phyloP scores from a whole-genome alignment of 2,888 invertebrate species.

The Hirtodrosophila histrioides region DNA sequence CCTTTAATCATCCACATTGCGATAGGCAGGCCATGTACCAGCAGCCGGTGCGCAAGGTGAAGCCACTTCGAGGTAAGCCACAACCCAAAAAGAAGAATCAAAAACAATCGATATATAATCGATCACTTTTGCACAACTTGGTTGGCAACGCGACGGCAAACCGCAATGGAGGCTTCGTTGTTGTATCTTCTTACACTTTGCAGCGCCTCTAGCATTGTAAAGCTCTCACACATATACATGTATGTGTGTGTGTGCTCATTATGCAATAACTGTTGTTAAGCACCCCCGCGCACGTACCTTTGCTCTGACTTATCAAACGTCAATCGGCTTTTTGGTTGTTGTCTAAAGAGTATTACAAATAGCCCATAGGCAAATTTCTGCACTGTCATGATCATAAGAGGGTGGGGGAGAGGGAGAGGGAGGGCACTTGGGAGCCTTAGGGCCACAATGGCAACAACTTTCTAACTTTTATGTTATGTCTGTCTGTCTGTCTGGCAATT shows the following conservation, averaged over 20 bases:
- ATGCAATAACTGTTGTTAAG: constrained; percentile 42
- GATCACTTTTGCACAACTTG: neutral
- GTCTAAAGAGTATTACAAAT: constrained; percentile 16
- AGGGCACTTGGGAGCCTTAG: constrained; percentile 6
- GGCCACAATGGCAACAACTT: constrained; percentile 32
- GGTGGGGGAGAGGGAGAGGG: neutral
- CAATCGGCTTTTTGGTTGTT: constrained; percentile 29
- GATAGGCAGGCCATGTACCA: constrained; percentile 64
- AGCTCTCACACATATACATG: neutral
- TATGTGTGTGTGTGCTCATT: neutral
- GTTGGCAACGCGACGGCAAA: constrained; percentile 12
- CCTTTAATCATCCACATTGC: constrained; percentile 65
- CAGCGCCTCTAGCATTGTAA: too few relatives aligned
- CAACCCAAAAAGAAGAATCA: neutral
- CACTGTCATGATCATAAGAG: constrained; percentile 34
- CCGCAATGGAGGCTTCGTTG: constrained; percentile 5
- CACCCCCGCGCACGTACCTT: constrained; percentile 5
- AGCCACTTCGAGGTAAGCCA: constrained; percentile 51
- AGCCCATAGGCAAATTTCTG: constrained; percentile 9
- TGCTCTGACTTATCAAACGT: neutral
- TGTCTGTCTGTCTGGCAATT: constrained; percentile 20
- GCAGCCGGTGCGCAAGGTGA: constrained; percentile 57
- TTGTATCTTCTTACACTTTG: neutral
- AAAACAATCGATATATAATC: neutral
- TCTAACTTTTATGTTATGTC: constrained; percentile 22